Evolutionary conservation across 2,888 invertebrate genomes (phyloP).

Genomic region (Parapristionchus giblindavisi): DNA sequence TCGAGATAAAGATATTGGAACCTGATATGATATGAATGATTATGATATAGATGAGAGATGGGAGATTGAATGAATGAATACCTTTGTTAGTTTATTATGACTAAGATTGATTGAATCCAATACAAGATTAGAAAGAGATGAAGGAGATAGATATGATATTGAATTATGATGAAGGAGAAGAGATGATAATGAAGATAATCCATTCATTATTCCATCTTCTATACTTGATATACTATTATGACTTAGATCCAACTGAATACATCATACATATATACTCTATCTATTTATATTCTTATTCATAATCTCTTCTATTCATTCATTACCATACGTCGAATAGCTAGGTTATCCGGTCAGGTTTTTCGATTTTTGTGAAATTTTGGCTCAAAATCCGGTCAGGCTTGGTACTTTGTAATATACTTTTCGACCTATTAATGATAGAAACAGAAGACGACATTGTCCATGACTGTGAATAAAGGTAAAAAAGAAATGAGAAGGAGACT

Average conservation of each 20-base stretch:
- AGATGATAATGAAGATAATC: background rate
- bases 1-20: conserved; percentile 18
- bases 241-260: conserved; percentile 25
- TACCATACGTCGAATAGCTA: too few relatives aligned
- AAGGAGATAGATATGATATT: background rate
- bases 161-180: conserved; percentile 23
- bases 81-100: conserved; percentile 15
- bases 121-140: conserved; percentile 3
- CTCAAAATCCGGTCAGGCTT: too few relatives aligned
- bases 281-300: background rate
- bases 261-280: background rate
- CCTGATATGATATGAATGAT: background rate
- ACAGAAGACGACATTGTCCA: too few relatives aligned
- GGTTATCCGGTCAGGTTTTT: too few relatives aligned
- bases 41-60: background rate
- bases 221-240: background rate
- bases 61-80: background rate
- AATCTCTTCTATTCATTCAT: too few relatives aligned
- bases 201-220: background rate
- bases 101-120: conserved; percentile 10
- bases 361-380: too few relatives aligned
- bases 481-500: too few relatives aligned
- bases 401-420: too few relatives aligned
- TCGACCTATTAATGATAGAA: too few relatives aligned
- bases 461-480: too few relatives aligned